A percentile compares a stretch with the other conserved stretches of the same genome.
phyloP scores from a whole-genome alignment of 1,140 invertebrate genomes.

The Cydia strobilella region DNA sequence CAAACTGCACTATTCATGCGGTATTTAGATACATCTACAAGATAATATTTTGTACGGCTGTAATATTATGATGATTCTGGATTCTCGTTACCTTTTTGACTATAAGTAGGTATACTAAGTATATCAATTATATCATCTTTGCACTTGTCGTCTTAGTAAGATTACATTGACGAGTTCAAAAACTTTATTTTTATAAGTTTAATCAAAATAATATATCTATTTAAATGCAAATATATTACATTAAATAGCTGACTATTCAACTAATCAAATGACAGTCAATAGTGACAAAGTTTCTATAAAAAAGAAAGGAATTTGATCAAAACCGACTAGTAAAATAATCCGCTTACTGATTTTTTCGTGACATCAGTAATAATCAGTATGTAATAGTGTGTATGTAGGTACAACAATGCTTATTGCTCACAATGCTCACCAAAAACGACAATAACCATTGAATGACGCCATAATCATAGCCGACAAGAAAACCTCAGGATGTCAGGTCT shows the following conservation, averaged over 20 bases:
- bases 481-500: neutral
- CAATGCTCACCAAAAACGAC: neutral
- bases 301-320: no score
- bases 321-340: no score
- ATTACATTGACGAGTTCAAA: no score
- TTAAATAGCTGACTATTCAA: no score
- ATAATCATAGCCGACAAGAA: neutral
- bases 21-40: slow-evolving; percentile 17
- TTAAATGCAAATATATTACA: neutral
- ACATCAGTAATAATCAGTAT: no score
- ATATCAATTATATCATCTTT: slow-evolving; percentile 15
- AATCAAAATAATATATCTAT: neutral
- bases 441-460: neutral
- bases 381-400: no score
- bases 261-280: no score
- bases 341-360: no score
- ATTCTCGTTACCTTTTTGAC: neutral
- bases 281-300: no score
- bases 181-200: no score
- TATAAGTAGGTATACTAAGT: no score
- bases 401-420: no score
- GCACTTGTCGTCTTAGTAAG: neutral
- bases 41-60: neutral
- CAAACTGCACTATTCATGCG: slow-evolving; percentile 4
- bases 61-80: neutral